Percentiles rank a stretch among this genome's conserved stretches.
phyloP scores from a whole-genome alignment of 2,797 vertebrate genomes.

The Taeniopygia guttata region DNA sequence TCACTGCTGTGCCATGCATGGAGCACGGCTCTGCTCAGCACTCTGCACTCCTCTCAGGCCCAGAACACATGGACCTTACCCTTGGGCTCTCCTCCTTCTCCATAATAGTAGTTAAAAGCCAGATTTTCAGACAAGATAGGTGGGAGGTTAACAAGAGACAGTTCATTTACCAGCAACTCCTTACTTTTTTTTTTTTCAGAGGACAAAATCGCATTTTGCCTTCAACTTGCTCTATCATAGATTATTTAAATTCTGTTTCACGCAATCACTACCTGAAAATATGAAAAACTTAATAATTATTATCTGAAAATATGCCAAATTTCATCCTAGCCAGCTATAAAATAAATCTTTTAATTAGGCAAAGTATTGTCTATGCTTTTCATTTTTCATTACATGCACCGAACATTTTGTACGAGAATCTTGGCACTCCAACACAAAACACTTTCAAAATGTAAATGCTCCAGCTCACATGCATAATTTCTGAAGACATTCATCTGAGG shows the following conservation, averaged over 20 bases:
- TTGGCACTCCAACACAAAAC: neutral
- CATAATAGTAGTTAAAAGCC: neutral
- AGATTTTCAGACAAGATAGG: neutral
- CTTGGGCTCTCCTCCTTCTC: neutral
- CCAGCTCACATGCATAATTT: slow-evolving; percentile 10
- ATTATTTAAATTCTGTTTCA: neutral
- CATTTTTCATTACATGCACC: neutral
- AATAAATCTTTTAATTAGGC: neutral
- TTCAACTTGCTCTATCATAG: neutral
- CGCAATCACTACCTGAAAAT: neutral
- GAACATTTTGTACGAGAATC: neutral
- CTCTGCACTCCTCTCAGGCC: neutral
- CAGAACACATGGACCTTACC: neutral
- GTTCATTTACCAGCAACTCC: neutral
- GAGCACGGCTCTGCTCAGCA: neutral
- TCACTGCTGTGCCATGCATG: neutral
- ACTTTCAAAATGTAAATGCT: slow-evolving; percentile 25
- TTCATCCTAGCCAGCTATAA: neutral
- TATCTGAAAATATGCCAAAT: neutral
- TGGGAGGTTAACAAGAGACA: neutral
- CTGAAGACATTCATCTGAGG: neutral
- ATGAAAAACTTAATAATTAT: neutral
- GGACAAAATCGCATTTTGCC: neutral
- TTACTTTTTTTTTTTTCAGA: neutral
- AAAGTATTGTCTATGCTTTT: neutral